Conservation (phyloP, 30 jellyfish, hydroid and myxozoan genomes). For the Thelohanellus kitauei region DNA sequence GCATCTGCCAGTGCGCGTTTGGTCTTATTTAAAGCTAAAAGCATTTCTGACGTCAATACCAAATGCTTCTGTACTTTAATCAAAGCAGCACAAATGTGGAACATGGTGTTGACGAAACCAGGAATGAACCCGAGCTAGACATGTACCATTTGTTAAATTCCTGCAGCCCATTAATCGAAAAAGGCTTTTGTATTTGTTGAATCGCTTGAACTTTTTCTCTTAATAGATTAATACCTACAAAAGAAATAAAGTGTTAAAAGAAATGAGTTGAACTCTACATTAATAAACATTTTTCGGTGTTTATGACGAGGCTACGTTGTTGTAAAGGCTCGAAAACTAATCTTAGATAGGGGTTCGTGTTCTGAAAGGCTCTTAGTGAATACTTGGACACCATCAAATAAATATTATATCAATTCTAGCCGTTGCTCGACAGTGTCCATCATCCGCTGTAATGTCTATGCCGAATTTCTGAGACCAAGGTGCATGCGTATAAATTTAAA, state of each 20-base stretch:
- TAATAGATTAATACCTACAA: constrained; percentile 8
- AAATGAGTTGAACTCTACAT: background rate
- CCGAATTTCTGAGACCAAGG: constrained; percentile 15
- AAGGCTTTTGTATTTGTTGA: constrained; percentile 1
- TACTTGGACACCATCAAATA: constrained; percentile 8
- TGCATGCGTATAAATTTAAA: constrained; percentile 12
- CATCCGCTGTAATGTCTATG: constrained; percentile 14
- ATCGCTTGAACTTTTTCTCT: constrained; percentile 1
- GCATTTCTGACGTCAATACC: constrained; percentile 1
- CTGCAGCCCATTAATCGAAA: no score
- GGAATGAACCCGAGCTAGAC: constrained; percentile 11
- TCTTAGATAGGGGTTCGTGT: constrained; percentile 6
- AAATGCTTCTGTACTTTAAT: no score
- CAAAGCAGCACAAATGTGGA: constrained; percentile 9
- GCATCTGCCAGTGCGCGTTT: constrained; percentile 7
- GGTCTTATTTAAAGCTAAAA: constrained; percentile 3
- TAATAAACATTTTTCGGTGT: constrained; percentile 9
- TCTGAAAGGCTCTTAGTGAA: constrained; percentile 4
- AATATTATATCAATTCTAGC: constrained; percentile 8
- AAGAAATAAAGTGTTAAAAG: constrained; percentile 9
- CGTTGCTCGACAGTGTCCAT: constrained; percentile 11
- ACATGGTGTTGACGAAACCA: constrained; percentile 1
- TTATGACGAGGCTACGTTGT: constrained; percentile 1
- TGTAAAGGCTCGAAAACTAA: constrained; percentile 3
- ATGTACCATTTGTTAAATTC: background rate